Evolutionary conservation across 35 echinoderm and acorn worm genomes (phyloP).

Genomic region (Strongylocentrotus purpuratus): DNA sequence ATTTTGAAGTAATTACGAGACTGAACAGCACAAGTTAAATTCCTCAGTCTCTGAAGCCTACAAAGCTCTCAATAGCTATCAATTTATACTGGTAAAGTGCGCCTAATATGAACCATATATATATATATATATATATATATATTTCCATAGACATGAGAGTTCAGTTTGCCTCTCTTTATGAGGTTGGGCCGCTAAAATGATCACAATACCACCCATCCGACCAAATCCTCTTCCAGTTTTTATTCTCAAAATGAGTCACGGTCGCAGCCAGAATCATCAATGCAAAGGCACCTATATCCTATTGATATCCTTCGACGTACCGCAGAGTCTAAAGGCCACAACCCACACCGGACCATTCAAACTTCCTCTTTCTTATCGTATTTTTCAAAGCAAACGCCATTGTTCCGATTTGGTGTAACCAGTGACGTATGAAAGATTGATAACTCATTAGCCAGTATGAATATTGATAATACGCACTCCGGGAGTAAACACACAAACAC

Average conservation of each 20-base stretch:
- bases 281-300: not conserved
- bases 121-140: not conserved
- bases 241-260: slow-evolving; percentile 12
- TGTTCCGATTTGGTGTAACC: not conserved
- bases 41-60: not conserved
- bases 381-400: not conserved
- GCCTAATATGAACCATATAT: not conserved
- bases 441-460: not conserved
- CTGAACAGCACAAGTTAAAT: not conserved
- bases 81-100: not conserved
- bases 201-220: not conserved
- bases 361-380: not conserved
- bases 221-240: slow-evolving; percentile 17
- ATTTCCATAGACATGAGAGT: too few relatives aligned
- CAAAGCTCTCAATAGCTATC: not conserved
- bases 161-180: not conserved
- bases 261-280: not conserved
- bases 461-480: not conserved
- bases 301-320: not conserved
- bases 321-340: not conserved
- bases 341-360: not conserved
- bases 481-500: not conserved
- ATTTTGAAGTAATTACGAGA: not conserved
- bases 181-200: not conserved
- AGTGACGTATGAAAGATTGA: not conserved